Evolutionary conservation across 2,797 vertebrate species (phyloP).

Genomic region (Trachurus trachurus): DNA sequence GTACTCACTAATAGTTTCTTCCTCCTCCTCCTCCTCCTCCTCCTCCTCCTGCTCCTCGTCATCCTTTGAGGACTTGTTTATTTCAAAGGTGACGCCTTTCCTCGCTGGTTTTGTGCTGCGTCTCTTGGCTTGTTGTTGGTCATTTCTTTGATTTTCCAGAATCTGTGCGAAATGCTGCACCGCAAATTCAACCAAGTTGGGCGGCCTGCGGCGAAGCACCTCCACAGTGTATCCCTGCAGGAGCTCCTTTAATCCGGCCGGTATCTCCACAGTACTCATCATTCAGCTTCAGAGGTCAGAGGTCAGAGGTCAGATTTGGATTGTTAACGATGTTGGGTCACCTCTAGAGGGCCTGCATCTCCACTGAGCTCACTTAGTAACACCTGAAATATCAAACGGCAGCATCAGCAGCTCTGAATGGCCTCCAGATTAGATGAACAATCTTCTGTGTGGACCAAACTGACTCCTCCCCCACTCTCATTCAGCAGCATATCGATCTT

Average conservation of each 20-base stretch:
- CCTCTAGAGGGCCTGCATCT: conserved; percentile 6
- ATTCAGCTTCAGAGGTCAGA: conserved; percentile 23
- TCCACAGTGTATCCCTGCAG: conserved; percentile 93
- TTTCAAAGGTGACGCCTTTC: conserved; percentile 82
- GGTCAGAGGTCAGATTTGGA: conserved; percentile 8
- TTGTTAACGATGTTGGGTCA: neutral
- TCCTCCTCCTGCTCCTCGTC: conserved; percentile 36
- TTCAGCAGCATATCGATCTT: conserved; percentile 66
- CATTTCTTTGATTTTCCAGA: conserved; percentile 81
- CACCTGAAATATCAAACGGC: conserved; percentile 7
- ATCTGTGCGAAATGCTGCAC: conserved; percentile 91
- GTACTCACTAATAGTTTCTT: conserved; percentile 72
- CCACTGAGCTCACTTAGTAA: conserved; percentile 7
- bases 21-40: conserved; percentile 77
- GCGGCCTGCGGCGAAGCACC: conserved; percentile 89
- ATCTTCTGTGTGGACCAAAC: neutral
- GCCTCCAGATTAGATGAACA: conserved; percentile 19
- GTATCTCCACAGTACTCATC: conserved; percentile 89
- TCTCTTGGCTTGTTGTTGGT: conserved; percentile 55
- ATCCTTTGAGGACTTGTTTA: conserved; percentile 40
- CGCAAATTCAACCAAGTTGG: conserved; percentile 90
- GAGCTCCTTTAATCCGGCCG: conserved; percentile 90
- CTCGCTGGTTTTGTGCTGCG: conserved; percentile 26
- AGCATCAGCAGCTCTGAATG: neutral
- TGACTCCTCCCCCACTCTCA: conserved; percentile 37